A percentile compares a stretch with the other conserved stretches of the same genome.
These are phyloP conservation scores for Panthera leo DNA, from an alignment of 2,113 vertebrate genomes.

Conservation along the genomic window DNA sequence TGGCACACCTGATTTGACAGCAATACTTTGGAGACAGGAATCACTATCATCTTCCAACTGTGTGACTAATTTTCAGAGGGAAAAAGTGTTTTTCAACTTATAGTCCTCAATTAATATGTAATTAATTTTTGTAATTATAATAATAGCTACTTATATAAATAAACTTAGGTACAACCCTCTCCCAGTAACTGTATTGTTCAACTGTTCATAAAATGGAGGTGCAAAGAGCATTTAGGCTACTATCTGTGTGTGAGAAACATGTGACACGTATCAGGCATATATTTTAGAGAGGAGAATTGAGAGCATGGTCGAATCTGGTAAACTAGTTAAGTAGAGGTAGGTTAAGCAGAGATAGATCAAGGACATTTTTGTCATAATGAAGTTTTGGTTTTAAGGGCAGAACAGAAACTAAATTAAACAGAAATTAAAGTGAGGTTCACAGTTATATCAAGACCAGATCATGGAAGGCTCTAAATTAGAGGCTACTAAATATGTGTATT, in stretches of 20 bases:
- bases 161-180: background rate
- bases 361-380: background rate
- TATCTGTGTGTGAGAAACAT: background rate
- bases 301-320: background rate
- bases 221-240: background rate
- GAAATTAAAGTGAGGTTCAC: background rate
- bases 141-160: background rate
- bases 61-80: background rate
- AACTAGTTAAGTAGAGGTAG: background rate
- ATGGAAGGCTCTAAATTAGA: background rate
- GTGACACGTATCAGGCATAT: background rate
- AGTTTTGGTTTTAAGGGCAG: background rate
- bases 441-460: background rate
- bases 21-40: background rate
- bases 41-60: background rate
- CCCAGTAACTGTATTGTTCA: background rate
- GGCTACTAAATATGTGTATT: background rate
- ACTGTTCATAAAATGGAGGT: background rate
- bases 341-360: background rate
- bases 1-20: background rate
- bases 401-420: background rate
- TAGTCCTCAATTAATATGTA: background rate
- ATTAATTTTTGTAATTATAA: background rate
- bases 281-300: background rate
- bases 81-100: background rate